Conservation (phyloP, 2,888 invertebrate species). For the Drosophila neoperkinsi region DNA sequence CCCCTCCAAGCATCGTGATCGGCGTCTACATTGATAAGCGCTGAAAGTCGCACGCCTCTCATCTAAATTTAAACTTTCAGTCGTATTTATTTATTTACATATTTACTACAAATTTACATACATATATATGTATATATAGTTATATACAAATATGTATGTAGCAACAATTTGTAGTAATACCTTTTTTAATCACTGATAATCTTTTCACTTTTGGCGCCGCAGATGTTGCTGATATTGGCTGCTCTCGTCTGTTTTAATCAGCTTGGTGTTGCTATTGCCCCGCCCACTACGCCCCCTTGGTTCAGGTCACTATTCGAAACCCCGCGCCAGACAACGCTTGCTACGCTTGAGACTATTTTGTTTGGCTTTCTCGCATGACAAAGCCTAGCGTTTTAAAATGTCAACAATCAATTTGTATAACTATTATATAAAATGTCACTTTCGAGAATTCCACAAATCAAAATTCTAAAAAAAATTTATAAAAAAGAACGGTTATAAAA, state of each 20-base stretch:
- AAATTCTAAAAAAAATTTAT: neutral
- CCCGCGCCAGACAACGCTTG: conserved; percentile 32
- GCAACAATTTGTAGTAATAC: conserved; percentile 29
- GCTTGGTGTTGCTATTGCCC: conserved; percentile 4
- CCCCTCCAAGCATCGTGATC: conserved; percentile 18
- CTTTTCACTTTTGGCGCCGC: conserved; percentile 49
- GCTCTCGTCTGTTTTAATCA: conserved; percentile 43
- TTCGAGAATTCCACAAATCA: neutral
- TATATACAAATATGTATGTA: conserved; percentile 5
- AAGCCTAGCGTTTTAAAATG: neutral
- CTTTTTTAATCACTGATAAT: conserved; percentile 40
- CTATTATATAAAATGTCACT: neutral
- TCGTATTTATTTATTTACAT: conserved; percentile 8
- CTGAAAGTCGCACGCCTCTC: conserved; percentile 56
- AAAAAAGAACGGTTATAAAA: neutral
- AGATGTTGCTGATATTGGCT: conserved; percentile 47
- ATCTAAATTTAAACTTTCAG: conserved; percentile 64
- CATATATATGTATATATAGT: neutral
- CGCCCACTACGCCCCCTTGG: neutral
- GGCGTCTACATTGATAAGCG: conserved; percentile 56
- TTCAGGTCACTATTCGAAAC: conserved; percentile 9
- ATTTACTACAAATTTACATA: neutral
- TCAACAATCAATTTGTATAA: conserved; percentile 1
- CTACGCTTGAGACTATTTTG: conserved; percentile 12
- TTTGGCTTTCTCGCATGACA: conserved; percentile 10